Evolutionary conservation across 2,797 vertebrate species (phyloP), one percentile per base, ranked within the genome.

Genomic region (Pogoniulus pusillus): DNA sequence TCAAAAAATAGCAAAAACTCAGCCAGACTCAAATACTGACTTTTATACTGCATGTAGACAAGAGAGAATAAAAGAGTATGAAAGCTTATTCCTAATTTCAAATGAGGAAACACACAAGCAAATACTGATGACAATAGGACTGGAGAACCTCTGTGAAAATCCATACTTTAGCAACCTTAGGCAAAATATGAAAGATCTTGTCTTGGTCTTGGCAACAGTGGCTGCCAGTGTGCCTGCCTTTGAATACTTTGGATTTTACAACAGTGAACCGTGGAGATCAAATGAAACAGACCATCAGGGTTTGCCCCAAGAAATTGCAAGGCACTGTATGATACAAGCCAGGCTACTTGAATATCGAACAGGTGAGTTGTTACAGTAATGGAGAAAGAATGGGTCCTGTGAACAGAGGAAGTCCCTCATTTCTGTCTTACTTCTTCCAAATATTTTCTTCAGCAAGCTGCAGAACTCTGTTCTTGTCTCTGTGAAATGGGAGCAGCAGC

Each of bases 281-380:
- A 93, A 86, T 37, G 96, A 96, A 62, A 91, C 77, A 20, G 95
- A 96, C 6, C 87, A 83, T 30, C 97, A 95, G 32, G 97, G 94
- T n/a, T 95, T 98, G 62, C 96, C 98, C 37, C 98, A 99, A 69
- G 98, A 98, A 27, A 96, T 98, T 81, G 98, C 98, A 47, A 96
- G 97, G 74, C 99, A 99, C 93, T 99, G 99, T 83, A 98, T 99
- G 95, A 95, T 98, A 91, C 99, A 99, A 91, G 98, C 99, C 89
- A 97, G 97, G 8, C 97, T 99, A 12, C 97, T 99, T 85, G 97
- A 98, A 0, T 99, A 98, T 69, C 98, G 99, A 93, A 99, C 99
- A 97, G 99, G 99, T 99, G 91, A 96, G 98, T 89, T 57, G 5
- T 30, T 23, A 11, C 19, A 2, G 2, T 17, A 20, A n/a, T 3